Percentiles rank a stretch among this genome's conserved stretches.
These are phyloP conservation scores for Ophthalmolycus amberensis DNA, from an alignment of 2,113 vertebrate species.

Conservation along the genomic window DNA sequence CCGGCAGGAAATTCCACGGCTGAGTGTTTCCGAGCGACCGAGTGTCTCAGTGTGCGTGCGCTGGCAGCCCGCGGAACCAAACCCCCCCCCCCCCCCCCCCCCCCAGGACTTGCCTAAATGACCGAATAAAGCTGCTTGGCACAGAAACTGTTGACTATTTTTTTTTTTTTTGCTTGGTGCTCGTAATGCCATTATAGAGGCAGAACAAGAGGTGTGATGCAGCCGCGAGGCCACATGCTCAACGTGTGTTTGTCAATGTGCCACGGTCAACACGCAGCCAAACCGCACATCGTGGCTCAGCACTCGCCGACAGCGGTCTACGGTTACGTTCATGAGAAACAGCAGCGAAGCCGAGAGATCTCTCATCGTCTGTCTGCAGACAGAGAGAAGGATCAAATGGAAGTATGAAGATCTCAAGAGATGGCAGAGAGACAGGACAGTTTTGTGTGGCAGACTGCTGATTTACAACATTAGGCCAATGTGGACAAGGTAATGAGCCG, in stretches of 20 bases:
- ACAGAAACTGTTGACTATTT: constrained; percentile 71
- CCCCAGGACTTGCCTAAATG: constrained; percentile 59
- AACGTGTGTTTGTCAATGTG: constrained; percentile 60
- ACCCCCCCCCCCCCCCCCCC: constrained; percentile 22
- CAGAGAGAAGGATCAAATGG: neutral
- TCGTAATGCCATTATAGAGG: constrained; percentile 69
- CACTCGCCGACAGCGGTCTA: neutral
- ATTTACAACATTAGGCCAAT: constrained; percentile 35
- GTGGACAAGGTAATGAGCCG: constrained; percentile 35
- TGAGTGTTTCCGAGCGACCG: constrained; percentile 64
- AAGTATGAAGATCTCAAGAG: constrained; percentile 16
- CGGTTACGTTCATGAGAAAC: constrained; percentile 15
- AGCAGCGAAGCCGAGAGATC: neutral
- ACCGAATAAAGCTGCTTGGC: constrained; percentile 72
- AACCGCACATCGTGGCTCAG: constrained; percentile 39
- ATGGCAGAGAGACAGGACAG: neutral
- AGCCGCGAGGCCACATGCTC: constrained; percentile 57
- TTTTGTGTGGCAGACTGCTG: constrained; percentile 31
- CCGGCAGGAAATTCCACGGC: constrained; percentile 76
- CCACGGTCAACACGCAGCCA: constrained; percentile 68
- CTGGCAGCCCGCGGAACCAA: constrained; percentile 48
- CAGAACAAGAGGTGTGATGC: constrained; percentile 67
- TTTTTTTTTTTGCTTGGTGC: constrained; percentile 29
- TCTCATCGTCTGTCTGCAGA: constrained; percentile 17
- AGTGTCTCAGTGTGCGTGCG: constrained; percentile 28